Evolutionary conservation across 2,888 invertebrate species (phyloP).

Genomic region (Papilio elwesi): DNA sequence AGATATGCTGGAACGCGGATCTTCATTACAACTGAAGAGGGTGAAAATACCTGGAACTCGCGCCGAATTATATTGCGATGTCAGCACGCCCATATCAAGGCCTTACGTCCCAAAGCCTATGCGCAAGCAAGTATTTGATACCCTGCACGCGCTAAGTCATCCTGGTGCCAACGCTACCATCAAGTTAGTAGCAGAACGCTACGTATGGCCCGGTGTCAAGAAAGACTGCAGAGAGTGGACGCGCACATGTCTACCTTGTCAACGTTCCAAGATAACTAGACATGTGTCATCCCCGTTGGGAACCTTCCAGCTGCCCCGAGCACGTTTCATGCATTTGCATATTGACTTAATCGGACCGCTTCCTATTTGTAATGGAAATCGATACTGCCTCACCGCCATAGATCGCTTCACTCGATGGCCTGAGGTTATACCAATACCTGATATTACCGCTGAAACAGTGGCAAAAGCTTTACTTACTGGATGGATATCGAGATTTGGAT

Average conservation of each 20-base stretch:
- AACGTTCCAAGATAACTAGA: conserved; percentile 37
- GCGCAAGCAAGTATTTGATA: conserved; percentile 42
- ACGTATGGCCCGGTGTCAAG: conserved; percentile 44
- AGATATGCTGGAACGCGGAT: conserved; percentile 5
- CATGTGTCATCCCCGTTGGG: conserved; percentile 41
- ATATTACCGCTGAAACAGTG: conserved; percentile 59
- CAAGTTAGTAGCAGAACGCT: conserved; percentile 38
- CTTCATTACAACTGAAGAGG: conserved; percentile 30
- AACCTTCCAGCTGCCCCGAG: conserved; percentile 44
- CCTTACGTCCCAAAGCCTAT: conserved; percentile 42
- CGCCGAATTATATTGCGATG: conserved; percentile 34
- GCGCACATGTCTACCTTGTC: too few relatives aligned
- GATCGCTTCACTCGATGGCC: conserved; percentile 55
- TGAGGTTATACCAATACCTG: conserved; percentile 56
- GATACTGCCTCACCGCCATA: conserved; percentile 47
- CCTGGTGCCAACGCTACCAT: conserved; percentile 42
- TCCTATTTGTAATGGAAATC: conserved; percentile 43
- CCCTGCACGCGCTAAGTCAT: conserved; percentile 42
- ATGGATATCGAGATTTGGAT: conserved; percentile 68
- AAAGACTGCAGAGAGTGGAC: too few relatives aligned
- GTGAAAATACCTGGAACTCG: conserved; percentile 24
- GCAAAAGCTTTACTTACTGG: conserved; percentile 53
- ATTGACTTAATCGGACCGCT: conserved; percentile 52
- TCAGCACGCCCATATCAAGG: conserved; percentile 37
- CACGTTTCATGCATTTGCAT: conserved; percentile 54